Evolutionary conservation across 2,888 invertebrate species (phyloP).

Genomic region (Timema cristinae): DNA sequence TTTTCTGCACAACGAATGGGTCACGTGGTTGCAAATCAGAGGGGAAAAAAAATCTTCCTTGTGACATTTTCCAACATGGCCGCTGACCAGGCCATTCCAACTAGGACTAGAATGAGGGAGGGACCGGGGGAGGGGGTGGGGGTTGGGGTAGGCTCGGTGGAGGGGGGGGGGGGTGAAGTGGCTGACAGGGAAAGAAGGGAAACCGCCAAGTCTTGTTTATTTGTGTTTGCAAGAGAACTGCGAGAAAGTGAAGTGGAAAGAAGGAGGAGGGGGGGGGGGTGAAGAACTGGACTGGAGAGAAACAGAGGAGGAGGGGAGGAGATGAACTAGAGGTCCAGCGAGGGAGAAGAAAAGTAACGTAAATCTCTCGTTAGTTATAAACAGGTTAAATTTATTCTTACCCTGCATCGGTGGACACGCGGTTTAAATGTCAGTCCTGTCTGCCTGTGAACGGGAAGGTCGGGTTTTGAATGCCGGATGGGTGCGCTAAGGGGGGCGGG

Average conservation of each 20-base stretch:
- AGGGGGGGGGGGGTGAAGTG: constrained; percentile 14
- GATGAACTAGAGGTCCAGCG: neutral
- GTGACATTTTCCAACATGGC: constrained; percentile 30
- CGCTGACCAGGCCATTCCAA: constrained; percentile 27
- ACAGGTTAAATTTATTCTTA: no score
- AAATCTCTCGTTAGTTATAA: no score
- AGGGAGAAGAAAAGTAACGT: neutral
- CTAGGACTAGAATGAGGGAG: constrained; percentile 19
- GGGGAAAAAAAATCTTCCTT: neutral
- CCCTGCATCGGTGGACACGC: no score
- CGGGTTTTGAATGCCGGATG: neutral
- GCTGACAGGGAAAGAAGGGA: constrained; percentile 23
- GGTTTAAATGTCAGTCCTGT: no score
- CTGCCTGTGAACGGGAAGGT: neutral
- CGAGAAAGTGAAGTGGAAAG: neutral
- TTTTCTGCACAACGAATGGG: no score
- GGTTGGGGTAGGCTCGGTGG: constrained; percentile 5
- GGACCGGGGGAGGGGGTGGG: constrained; percentile 15
- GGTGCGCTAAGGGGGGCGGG: neutral
- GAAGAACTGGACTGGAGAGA: neutral
- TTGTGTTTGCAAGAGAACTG: constrained; percentile 11
- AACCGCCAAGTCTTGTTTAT: constrained; percentile 17
- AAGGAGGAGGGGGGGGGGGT: neutral
- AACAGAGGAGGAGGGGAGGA: constrained; percentile 6
- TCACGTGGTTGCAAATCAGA: no score